Evolutionary conservation across 30 jellyfish, hydroid and myxozoan species (phyloP).

Genomic region (Aurelia sp.): DNA sequence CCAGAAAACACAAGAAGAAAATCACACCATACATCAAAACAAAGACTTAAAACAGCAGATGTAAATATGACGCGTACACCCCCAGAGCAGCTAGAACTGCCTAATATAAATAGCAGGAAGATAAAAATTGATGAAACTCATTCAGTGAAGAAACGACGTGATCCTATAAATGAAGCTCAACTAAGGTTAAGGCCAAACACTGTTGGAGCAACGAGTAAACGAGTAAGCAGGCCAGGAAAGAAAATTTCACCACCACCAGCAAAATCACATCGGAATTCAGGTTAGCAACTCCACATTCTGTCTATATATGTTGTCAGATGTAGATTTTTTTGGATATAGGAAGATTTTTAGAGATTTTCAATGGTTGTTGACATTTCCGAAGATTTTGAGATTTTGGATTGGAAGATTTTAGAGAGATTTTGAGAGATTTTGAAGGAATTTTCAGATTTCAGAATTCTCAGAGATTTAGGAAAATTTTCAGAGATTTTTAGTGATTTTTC

Average conservation of each 20-base stretch:
- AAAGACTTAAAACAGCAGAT: constrained; percentile 4
- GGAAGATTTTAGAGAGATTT: too few relatives aligned
- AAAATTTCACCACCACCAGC: constrained; percentile 14
- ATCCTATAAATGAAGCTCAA: neutral
- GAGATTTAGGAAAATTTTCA: too few relatives aligned
- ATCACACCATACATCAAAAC: neutral
- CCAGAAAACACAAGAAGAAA: constrained; percentile 12
- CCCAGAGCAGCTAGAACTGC: constrained; percentile 6
- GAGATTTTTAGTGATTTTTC: too few relatives aligned
- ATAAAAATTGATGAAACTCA: neutral
- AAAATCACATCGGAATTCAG: constrained; percentile 16
- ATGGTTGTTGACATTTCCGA: too few relatives aligned
- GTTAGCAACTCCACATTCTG: too few relatives aligned
- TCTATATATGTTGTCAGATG: too few relatives aligned
- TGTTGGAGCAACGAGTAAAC: constrained; percentile 9
- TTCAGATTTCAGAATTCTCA: too few relatives aligned
- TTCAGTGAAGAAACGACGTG: constrained; percentile 9
- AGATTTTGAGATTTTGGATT: too few relatives aligned
- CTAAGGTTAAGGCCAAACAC: constrained; percentile 52
- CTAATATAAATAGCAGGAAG: constrained; percentile 4
- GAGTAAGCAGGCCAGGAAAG: constrained; percentile 29
- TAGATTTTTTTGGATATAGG: too few relatives aligned
- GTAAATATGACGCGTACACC: neutral
- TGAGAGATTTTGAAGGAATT: too few relatives aligned
- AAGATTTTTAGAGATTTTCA: too few relatives aligned